A percentile compares a stretch with the other conserved stretches of the same genome.
phyloP scores from a whole-genome alignment of 2,888 invertebrate genomes.

The Ctenicera cuprea region DNA sequence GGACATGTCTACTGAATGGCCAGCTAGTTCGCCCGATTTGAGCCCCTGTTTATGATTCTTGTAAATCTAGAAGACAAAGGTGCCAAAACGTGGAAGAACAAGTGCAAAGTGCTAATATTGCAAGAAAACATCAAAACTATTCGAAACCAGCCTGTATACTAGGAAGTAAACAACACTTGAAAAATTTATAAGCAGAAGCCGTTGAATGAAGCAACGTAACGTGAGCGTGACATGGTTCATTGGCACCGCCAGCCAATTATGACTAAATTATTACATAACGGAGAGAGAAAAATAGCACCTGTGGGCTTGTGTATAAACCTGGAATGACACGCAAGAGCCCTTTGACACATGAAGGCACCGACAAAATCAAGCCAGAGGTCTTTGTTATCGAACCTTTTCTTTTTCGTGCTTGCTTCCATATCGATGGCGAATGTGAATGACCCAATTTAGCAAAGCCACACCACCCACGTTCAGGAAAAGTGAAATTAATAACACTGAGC shows the following conservation, averaged over 20 bases:
- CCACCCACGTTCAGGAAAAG: too few species aligned
- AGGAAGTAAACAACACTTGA: neutral
- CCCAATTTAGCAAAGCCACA: too few species aligned
- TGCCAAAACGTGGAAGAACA: too few species aligned
- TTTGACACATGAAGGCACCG: neutral
- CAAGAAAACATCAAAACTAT: neutral
- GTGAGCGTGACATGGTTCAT: slow-evolving; percentile 24
- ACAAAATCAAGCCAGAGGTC: neutral
- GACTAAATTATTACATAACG: slow-evolving; percentile 15
- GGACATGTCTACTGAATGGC: too few species aligned
- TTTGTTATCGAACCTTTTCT: slow-evolving; percentile 4
- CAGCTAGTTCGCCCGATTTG: too few species aligned
- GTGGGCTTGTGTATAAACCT: slow-evolving; percentile 5
- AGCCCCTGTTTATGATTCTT: too few species aligned
- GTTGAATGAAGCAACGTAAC: slow-evolving; percentile 18
- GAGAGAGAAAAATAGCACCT: slow-evolving; percentile 20
- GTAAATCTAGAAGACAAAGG: too few species aligned
- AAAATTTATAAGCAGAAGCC: neutral
- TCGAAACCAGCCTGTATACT: neutral
- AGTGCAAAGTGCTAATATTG: too few species aligned
- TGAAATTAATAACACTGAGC: too few species aligned
- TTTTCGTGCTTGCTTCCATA: too few species aligned
- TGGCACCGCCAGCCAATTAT: slow-evolving; percentile 14
- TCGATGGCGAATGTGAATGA: too few species aligned
- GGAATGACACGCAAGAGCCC: slow-evolving; percentile 2